Base-by-base conservation (phyloP, 2,888 invertebrate genomes). In the Pollenia labialis region DNA sequence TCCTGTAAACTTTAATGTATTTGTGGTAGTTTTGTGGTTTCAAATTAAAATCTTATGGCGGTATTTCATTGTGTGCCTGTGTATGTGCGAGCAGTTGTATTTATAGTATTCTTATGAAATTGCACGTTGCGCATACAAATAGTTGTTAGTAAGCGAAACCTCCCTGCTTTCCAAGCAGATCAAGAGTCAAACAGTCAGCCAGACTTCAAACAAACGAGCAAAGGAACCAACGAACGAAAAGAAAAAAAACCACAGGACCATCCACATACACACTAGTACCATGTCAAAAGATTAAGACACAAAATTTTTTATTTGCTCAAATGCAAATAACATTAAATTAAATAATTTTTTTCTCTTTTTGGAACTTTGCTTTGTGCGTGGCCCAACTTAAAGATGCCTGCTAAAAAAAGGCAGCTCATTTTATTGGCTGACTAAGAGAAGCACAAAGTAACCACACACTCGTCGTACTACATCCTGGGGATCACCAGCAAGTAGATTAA, bases 321-420 rank as follows among this genome's bases (percentile, higher is more conserved):
- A 92, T 89, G 92, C 92, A 93, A 92, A 92, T 92, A 92, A 92
- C 93, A 92, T 92, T 92, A 92, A 92, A 92, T 92, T 93, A 93
- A 92, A 91, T 88, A 91, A 90, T 88, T 91, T 91, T 82, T 74
- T 82, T 88, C 40, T 8, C 46, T 79, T 52, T 50, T 74, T 42
- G 11, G 12, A 1, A 40, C 48, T 75, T 69, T 56, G 4, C 32
- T 69, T 66, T 69, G 56, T 66, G 77, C 62, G 56, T 71, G 16
- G 60, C 71, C 46, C 72, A 79, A 77, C 64, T 74, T 58, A 10
- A 62, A 60, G 79, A 48, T 58, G 79, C 44, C 68, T 68, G 52
- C 66, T 46, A 12, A 46, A 48, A 68, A 66, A 68, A 66, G 74
- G 50, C 60, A 81, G 58, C 60, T 68, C 48, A 68, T 71, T 66